These are phyloP conservation scores for Pseudopodoces humilis DNA, from an alignment of 2,113 vertebrate genomes.

Conservation along the genomic window DNA sequence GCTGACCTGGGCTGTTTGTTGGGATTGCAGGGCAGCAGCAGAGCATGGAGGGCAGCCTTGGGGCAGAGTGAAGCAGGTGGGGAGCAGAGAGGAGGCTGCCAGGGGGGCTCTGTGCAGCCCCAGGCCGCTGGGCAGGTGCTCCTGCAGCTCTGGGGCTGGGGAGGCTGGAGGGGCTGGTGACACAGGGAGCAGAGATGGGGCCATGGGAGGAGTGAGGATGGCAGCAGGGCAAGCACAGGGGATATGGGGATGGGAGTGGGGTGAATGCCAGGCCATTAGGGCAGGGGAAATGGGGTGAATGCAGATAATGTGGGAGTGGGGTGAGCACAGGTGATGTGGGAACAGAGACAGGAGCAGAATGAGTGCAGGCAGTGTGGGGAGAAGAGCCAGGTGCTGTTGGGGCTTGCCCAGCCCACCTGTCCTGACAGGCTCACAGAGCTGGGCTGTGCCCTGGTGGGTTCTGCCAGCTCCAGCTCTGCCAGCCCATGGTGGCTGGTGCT, in stretches of 20 bases:
- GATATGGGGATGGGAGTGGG: background rate
- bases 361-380: background rate
- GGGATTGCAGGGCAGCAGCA: background rate
- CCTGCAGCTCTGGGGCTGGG: background rate
- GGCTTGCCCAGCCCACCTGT: background rate
- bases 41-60: background rate
- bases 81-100: background rate
- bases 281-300: background rate
- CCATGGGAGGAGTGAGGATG: too few relatives aligned
- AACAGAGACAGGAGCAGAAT: background rate
- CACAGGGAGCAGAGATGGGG: background rate
- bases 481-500: background rate
- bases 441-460: background rate
- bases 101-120: fast-evolving
- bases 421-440: background rate
- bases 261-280: too few relatives aligned
- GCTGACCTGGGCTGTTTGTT: background rate
- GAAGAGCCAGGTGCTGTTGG: background rate
- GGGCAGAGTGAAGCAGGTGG: background rate
- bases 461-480: background rate
- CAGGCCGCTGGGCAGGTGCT: background rate
- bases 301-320: background rate
- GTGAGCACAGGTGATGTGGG: background rate
- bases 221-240: background rate
- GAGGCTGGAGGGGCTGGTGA: background rate